Base-by-base conservation (phyloP, 2,113 vertebrate genomes). In the Brachypteracias leptosomus region DNA sequence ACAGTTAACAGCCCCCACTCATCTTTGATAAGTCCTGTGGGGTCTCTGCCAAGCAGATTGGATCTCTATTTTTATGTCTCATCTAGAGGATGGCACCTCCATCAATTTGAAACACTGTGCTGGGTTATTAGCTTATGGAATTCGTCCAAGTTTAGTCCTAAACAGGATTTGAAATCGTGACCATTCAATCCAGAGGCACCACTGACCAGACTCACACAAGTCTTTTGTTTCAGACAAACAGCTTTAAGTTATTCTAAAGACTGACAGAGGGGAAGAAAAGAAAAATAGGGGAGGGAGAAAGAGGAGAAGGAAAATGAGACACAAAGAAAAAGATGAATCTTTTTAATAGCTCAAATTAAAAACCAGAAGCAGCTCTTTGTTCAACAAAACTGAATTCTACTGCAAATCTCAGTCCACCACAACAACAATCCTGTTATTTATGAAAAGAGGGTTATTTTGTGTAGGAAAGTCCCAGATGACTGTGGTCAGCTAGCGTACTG, bases 1-100 rank as follows among this genome's bases (percentile, higher is more conserved):
- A 44, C 79, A 91, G 90, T 97, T 96, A 96, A 93, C 96, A 95
- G 92, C 87, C 72, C 95, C 92, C 76, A 82, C 95, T 95, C 92
- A 94, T 97, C 89, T 97, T 97, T 97, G 96, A 95, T 96, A 96
- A 96, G 94, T 97, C 97, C 95, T 97, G 85, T 95, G 97, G 97
- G 97, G 97, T 97, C 94, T 89, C 95, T 97, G 95, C 95, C 96
- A 97, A 94, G 95, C 88, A 95, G 90, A 96, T 94, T 96, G 93
- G 89, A 95, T 95, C 90, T 97, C 92, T 91, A 77, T 59, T 96
- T 97, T 97, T 97, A 97, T 96, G 94, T 96, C 85, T 96, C 92
- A 93, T 97, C 94, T 92, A 97, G 95, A 97, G 90, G 95, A 96
- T 71, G 0, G 92, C 94, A 96, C 90, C 92, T 97, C 95, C 96